Evolutionary conservation across 2,888 invertebrate species (phyloP).

Genomic region (Torymus aiolomorphi): DNA sequence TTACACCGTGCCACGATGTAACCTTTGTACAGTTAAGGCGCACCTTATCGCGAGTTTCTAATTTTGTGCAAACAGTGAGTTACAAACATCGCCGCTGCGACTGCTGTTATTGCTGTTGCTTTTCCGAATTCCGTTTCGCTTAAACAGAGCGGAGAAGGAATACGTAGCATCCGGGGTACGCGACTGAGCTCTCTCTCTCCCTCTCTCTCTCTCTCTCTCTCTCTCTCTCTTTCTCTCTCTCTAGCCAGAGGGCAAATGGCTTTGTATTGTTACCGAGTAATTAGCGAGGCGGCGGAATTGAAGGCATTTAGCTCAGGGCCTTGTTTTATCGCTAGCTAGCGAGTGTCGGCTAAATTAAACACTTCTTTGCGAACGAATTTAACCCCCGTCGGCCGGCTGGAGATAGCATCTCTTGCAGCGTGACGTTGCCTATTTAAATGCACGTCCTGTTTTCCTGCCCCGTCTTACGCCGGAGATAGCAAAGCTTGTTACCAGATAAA

Average conservation of each 20-base stretch:
- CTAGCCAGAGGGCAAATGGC: slow-evolving; percentile 28
- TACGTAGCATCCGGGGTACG: background rate
- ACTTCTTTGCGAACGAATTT: slow-evolving; percentile 42
- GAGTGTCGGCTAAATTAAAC: slow-evolving; percentile 31
- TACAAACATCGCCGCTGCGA: slow-evolving; percentile 33
- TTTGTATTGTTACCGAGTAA: slow-evolving; percentile 47
- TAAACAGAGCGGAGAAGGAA: slow-evolving; percentile 23
- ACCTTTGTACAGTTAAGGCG: too few species aligned
- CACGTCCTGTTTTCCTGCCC: too few species aligned
- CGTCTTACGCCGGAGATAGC: too few species aligned
- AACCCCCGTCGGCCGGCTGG: background rate
- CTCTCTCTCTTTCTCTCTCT: too few species aligned
- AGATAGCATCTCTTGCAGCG: slow-evolving; percentile 25
- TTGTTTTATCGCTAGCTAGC: slow-evolving; percentile 37
- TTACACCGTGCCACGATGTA: too few species aligned
- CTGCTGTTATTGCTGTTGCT: too few species aligned
- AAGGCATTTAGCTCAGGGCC: slow-evolving; percentile 32
- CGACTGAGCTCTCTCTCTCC: too few species aligned
- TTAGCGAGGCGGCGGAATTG: slow-evolving; percentile 35
- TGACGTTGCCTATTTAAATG: too few species aligned
- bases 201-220: too few species aligned
- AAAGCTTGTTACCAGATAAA: too few species aligned
- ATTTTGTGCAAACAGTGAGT: slow-evolving; percentile 26
- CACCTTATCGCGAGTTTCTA: background rate
- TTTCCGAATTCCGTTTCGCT: slow-evolving; percentile 38